A percentile compares a stretch with the other conserved stretches of the same genome.
Evolutionary conservation across 1,140 invertebrate genomes (phyloP).

Genomic region (Lanistes nyassanus): DNA sequence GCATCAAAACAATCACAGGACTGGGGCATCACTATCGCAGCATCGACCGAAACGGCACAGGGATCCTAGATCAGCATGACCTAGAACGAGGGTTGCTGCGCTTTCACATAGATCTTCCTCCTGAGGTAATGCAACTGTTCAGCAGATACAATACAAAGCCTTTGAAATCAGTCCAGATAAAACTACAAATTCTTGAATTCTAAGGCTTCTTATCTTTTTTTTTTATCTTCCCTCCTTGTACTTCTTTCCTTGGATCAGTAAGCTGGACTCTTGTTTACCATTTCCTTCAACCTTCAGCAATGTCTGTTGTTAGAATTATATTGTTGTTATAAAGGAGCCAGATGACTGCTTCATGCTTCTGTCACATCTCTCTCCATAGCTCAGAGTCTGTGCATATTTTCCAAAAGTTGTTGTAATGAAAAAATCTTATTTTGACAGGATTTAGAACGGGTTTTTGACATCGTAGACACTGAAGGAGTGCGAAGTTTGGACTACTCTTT

Average conservation of each 20-base stretch:
- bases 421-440: conserved; percentile 35
- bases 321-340: no score
- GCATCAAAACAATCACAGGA: conserved; percentile 58
- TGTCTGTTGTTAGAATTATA: no score
- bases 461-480: conserved; percentile 56
- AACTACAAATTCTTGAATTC: not conserved
- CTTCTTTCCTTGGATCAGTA: no score
- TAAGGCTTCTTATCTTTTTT: not conserved
- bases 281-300: no score
- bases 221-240: no score
- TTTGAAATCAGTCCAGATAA: not conserved
- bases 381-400: not conserved
- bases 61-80: conserved; percentile 57
- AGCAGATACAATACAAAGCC: not conserved
- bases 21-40: conserved; percentile 56
- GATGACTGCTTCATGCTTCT: no score
- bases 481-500: conserved; percentile 59
- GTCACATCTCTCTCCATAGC: not conserved
- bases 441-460: conserved; percentile 59
- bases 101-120: conserved; percentile 56
- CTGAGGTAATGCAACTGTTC: conserved; percentile 45
- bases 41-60: conserved; percentile 44
- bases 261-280: no score
- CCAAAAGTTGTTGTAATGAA: not conserved
- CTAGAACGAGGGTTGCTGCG: conserved; percentile 58